Conservation (phyloP, 2,113 vertebrate genomes). For the Gopherus flavomarginatus region DNA sequence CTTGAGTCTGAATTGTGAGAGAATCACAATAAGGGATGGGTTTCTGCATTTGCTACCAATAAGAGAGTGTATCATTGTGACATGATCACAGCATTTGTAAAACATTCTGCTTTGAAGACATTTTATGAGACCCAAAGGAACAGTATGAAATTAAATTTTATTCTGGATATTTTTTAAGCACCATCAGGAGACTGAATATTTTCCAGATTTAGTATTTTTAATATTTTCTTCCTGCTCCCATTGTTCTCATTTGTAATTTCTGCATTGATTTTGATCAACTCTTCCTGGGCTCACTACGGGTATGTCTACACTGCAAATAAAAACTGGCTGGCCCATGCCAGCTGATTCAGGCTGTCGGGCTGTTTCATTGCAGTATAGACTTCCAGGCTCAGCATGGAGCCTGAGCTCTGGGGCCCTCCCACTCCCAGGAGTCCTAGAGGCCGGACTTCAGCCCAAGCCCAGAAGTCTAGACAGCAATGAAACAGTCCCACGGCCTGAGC, state of each 20-base stretch:
- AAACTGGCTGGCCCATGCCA: background rate
- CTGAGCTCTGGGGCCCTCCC: background rate
- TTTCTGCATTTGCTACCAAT: conserved; percentile 22
- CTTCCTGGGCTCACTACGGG: background rate
- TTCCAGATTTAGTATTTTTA: conserved; percentile 62
- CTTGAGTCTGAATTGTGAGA: background rate
- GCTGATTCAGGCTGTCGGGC: too few species aligned
- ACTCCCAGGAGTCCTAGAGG: rapidly evolving
- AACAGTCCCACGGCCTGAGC: too few species aligned
- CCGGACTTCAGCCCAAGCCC: too few species aligned
- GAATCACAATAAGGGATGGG: background rate
- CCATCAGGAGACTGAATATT: conserved; percentile 31
- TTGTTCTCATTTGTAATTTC: conserved; percentile 48
- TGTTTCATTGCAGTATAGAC: background rate
- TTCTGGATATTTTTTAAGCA: conserved; percentile 32
- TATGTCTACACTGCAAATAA: background rate
- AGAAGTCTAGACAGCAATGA: too few species aligned
- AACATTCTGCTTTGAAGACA: conserved; percentile 55
- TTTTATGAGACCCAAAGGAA: conserved; percentile 57
- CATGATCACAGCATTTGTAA: background rate
- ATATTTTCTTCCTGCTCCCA: conserved; percentile 32
- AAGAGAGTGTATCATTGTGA: conserved; percentile 23
- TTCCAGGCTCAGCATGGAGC: background rate
- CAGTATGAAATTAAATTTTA: conserved; percentile 48
- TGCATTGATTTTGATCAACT: conserved; percentile 20